Evolutionary conservation across 2,113 vertebrate species (phyloP), one percentile per base, ranked within the genome.

Genomic region (Chionodraco myersi): DNA sequence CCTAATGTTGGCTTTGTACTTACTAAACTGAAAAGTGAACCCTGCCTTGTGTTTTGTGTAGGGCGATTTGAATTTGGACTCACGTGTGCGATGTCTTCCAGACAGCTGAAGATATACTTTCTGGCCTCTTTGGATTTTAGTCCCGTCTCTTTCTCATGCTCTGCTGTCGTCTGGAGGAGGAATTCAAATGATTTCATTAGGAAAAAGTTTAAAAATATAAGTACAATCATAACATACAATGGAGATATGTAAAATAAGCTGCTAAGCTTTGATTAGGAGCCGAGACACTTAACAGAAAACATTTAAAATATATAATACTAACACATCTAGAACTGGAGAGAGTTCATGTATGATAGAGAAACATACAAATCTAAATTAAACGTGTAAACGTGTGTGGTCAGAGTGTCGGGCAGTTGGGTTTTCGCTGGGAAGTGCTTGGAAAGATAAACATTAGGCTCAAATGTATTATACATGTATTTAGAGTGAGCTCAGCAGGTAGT

Each of bases 61-160:
- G 36, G 36, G 36, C 7, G 36, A 41, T 41, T 41, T 41, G 36
- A 41, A 41, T 41, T 26, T 41, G 47, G 13, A 97, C 98, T 97
- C 92, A 99, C 98, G 2, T 99, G 97, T 93, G 95, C 96, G 84
- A 99, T 96, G 89, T 99, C 98, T 85, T 98, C 97, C 94, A 99
- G 95, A 95, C 95, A 97, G 95, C 94, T 97, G 93, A 99, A 99
- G 94, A 99, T 98, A 92, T 98, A 99, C 94, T 99, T 99, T 82
- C 98, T 95, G 93, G 98, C 97, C 92, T 99, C 98, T 95, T 99
- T 99, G 89, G 98, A 99, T 93, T 99, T 99, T 92, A 99, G 97
- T 70, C 97, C 96, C 26, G 98, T 99, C 93, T 99, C 98, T 71
- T 96, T 95, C 89, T 99, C 98, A 0, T 99, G 98, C 62, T 98